A percentile compares a stretch with the other conserved stretches of the same genome.
These are phyloP conservation scores for Ondatra zibethicus DNA, from an alignment of 2,113 vertebrate species.

Conservation along the genomic window DNA sequence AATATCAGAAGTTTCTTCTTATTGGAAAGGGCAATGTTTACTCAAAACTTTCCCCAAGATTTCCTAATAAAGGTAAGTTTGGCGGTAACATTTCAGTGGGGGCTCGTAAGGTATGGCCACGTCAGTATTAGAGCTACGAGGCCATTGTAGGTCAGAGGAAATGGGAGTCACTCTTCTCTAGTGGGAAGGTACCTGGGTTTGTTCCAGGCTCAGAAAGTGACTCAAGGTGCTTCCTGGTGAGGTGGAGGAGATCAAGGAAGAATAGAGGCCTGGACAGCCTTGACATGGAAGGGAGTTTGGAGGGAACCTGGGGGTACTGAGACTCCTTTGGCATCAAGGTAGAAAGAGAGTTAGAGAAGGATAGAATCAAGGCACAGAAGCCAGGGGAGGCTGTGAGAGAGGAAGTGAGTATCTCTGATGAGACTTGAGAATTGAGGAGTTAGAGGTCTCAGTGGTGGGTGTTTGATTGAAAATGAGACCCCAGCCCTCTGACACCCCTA, in stretches of 20 bases:
- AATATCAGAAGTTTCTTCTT: constrained; percentile 2
- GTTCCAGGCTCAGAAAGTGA: background rate
- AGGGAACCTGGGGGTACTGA: background rate
- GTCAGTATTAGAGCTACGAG: background rate
- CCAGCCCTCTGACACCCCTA: too few relatives aligned
- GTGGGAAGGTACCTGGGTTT: background rate
- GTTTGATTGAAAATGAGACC: too few relatives aligned
- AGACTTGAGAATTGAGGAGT: background rate
- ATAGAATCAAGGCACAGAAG: background rate
- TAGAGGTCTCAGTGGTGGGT: background rate
- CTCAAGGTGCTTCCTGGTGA: background rate
- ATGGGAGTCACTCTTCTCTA: background rate
- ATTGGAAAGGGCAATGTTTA: background rate
- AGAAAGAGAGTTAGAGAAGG: background rate
- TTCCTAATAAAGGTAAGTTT: background rate
- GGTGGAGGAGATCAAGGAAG: background rate
- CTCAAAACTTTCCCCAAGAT: background rate
- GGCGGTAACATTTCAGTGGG: background rate
- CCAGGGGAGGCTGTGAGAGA: background rate
- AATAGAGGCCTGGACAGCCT: background rate
- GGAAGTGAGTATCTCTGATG: background rate
- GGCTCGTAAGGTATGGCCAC: background rate
- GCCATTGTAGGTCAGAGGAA: constrained; percentile 5
- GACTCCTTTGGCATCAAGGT: background rate
- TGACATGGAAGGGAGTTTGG: background rate